Conservation (phyloP, 2,888 invertebrate species). For the Trileptium ribeirensis region DNA sequence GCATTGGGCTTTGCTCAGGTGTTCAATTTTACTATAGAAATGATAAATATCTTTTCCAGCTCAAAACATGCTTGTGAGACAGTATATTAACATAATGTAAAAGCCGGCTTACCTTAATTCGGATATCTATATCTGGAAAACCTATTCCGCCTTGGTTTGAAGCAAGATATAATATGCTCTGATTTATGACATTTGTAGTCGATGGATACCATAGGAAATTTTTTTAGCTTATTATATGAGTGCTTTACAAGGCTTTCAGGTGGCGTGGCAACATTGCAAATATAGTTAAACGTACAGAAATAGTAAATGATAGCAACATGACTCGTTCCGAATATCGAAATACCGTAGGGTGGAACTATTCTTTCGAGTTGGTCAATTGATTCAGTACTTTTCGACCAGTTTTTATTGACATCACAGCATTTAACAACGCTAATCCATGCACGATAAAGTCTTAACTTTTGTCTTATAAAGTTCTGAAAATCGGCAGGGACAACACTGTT, state of each 20-base stretch:
- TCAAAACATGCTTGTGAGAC: no score
- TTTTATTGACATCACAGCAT: no score
- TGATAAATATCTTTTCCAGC: no score
- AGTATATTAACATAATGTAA: background rate
- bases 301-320: background rate
- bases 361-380: background rate
- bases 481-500: background rate
- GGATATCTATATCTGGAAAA: background rate
- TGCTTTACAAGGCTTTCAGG: background rate
- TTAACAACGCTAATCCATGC: no score
- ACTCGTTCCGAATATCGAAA: background rate
- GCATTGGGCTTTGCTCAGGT: no score
- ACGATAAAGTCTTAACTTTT: background rate
- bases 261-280: background rate
- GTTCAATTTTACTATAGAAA: no score
- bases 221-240: background rate
- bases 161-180: background rate
- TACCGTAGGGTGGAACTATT: background rate
- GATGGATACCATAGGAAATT: background rate
- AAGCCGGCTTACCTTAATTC: background rate
- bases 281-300: background rate
- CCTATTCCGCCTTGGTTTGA: background rate
- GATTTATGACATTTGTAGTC: background rate
- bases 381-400: background rate
- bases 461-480: background rate